phyloP scores from a whole-genome alignment of 2,113 vertebrate genomes.

The Uria lomvia region DNA sequence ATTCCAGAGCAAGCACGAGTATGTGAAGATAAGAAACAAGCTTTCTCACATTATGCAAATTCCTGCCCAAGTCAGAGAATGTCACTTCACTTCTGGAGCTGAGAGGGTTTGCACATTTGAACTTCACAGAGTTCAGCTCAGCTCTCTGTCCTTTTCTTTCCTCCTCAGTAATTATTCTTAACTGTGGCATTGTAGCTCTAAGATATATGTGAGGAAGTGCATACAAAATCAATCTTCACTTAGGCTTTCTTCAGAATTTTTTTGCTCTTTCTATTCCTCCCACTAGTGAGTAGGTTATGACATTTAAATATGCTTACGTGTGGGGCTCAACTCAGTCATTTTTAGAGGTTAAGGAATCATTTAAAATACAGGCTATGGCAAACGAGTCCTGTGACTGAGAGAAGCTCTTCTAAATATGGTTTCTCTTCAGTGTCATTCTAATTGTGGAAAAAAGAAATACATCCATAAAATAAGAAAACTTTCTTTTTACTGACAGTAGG shows the following conservation, averaged over 20 bases:
- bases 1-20: background rate
- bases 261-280: background rate
- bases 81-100: background rate
- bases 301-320: background rate
- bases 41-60: conserved; percentile 42
- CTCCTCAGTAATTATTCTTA: background rate
- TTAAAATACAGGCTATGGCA: background rate
- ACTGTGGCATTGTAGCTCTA: background rate
- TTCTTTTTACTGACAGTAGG: background rate
- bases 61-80: background rate
- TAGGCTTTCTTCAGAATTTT: background rate
- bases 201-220: background rate
- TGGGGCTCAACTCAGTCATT: background rate
- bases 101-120: background rate
- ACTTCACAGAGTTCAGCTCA: conserved; percentile 9
- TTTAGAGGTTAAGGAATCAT: conserved; percentile 1
- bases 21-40: conserved; percentile 31
- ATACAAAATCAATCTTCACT: conserved; percentile 13
- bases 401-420: background rate
- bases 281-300: background rate
- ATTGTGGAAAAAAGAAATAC: background rate
- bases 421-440: background rate
- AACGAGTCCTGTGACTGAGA: background rate
- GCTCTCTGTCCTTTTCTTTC: background rate
- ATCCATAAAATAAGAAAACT: background rate